A percentile compares a stretch with the other conserved stretches of the same genome.
phyloP scores from a whole-genome alignment of 1,140 invertebrate species.

The Heliconius nattereri region DNA sequence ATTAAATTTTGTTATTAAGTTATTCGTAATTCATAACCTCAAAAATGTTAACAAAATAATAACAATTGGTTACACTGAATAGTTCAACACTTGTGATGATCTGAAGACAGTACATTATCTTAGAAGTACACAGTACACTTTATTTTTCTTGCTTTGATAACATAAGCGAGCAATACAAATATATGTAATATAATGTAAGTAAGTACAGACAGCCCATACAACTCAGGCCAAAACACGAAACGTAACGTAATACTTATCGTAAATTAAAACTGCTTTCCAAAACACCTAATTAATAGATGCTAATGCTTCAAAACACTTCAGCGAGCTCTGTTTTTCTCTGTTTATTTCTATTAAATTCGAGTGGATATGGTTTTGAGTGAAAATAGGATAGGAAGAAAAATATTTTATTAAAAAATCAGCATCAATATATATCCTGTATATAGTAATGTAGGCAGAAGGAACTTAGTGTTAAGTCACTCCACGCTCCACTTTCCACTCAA shows the following conservation, averaged over 20 bases:
- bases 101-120: no score
- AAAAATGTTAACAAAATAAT: no score
- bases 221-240: background rate
- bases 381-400: background rate
- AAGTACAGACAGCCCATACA: background rate
- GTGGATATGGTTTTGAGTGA: background rate
- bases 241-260: conserved; percentile 27
- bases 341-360: conserved; percentile 24
- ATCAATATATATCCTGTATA: background rate
- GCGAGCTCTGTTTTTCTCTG: conserved; percentile 24
- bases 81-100: no score
- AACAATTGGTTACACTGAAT: no score
- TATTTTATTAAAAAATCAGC: background rate
- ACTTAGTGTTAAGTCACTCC: background rate
- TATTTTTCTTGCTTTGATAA: no score
- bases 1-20: no score
- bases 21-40: no score
- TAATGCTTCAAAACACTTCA: conserved; percentile 36
- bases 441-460: background rate
- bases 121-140: no score
- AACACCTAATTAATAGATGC: conserved; percentile 38
- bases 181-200: no score
- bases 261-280: conserved; percentile 31
- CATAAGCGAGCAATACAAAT: no score
- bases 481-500: background rate